Evolutionary conservation across 30 jellyfish, hydroid and myxozoan genomes (phyloP), one percentile per base, ranked within the genome.

Genomic region (Hydractinia symbiolongicarpus): DNA sequence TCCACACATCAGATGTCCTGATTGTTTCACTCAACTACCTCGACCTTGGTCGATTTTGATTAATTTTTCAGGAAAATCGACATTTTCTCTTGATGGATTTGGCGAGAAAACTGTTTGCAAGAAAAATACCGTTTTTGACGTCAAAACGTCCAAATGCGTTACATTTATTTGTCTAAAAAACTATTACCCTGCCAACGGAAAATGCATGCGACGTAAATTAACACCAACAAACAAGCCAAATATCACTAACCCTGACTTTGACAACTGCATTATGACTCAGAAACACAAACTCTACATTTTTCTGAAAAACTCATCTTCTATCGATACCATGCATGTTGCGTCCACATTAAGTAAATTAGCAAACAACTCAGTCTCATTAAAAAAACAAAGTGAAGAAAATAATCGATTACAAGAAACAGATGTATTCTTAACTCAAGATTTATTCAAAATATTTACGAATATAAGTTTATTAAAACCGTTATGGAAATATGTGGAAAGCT

Each of bases 41-140:
- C 74, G 69, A 13, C 15, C 74, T 64, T 64, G 74, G 74, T 64
- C 74, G 17, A 7, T 64, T 4, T n/a, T 13, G 8, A 64, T 64
- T 13, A 64, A 13, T 64, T 64, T 64, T 64, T 64, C 74, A 13
- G 74, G 74, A 64, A 64, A 51, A 7, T 64, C 9, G 9, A 30
- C 44, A 30, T 30, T 30, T 30, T 30, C 44, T 30, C 44, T 30
- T 30, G 44, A 30, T 2, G 74, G 19, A 64, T 6, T 51, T 6
- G 9, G 19, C 9, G 16, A 6, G 40, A 64, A 7, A 64, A 6
- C 17, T 6, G 19, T 51, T 13, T 64, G 74, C 16, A 64, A 1
- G 8, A 64, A 64, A n/a, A 51, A 51, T n/a, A 64, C 74, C 0
- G 40, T 64, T n/a, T 64, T 64, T 64, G 74, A 64, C 40, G 40